Evolutionary conservation across 2,888 invertebrate genomes (phyloP), one percentile per base, ranked within the genome.

Genomic region (Metacarcinus magister): DNA sequence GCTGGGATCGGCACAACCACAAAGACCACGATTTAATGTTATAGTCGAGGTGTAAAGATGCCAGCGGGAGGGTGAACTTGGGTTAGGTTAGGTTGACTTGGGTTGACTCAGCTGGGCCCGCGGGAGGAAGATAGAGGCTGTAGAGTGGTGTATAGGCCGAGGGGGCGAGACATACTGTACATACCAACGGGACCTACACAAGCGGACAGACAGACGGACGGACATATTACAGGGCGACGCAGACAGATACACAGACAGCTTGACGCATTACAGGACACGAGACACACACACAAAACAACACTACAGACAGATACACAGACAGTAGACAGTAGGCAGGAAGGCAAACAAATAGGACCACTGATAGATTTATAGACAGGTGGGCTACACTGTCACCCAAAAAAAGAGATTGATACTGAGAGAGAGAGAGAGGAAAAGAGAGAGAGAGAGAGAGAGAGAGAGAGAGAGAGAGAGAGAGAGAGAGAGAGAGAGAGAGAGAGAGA

Each of bases 401-500:
- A 43, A 44, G 16, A 28, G 13, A 44, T 39, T 32, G 32, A 32
- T 7, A 89, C 32, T 32, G n/a, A 4, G 0, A 44, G 89, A 43
- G 19, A 39, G 13, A 48, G 43, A 46, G 23, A n/a, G 0, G 28
- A 5, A 13, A 23, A 19, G 19, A 43, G 19, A 43, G 43, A 32
- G 43, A 90, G 39, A 43, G 43, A 43, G 19, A 28, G n/a, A 75
- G 28, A 75, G 28, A 28, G 75, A n/a, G 28, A 75, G 28, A 75
- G 28, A 28, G 28, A 90, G 43, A 46, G 43, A 90, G 43, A 90
- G 90, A 46, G 90, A 90, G 90, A 90, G 90, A 90, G 90, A 90
- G 44, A 90, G 90, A 90, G 44, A 90, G 90, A 90, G 43, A 90
- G 46, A 90, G 43, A 44, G 46, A 43, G 90, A 90, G 90, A 90